A percentile compares a stretch with the other conserved stretches of the same genome.
Evolutionary conservation across 1,140 invertebrate genomes (phyloP).

Genomic region (Wasmannia auropunctata): DNA sequence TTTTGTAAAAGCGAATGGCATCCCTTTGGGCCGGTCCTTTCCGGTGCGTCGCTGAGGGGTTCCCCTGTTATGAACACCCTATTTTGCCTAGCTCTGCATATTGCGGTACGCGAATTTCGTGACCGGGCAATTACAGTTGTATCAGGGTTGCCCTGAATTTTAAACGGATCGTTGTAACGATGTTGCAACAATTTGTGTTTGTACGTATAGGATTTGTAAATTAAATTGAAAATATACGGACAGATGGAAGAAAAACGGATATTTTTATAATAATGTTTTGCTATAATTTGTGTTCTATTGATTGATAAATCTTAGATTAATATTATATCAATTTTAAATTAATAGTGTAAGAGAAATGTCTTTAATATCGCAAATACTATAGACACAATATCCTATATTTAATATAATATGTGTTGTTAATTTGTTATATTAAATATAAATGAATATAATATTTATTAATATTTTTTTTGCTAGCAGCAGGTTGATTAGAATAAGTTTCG

Average conservation of each 20-base stretch:
- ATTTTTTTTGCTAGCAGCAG: not conserved
- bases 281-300: not conserved
- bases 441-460: not conserved
- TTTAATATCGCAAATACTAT: too few relatives aligned
- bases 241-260: not conserved
- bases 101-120: not conserved
- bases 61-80: constrained; percentile 17
- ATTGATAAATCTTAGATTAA: not conserved
- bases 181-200: not conserved
- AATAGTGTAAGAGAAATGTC: too few relatives aligned
- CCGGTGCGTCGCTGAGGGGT: not conserved
- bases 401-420: too few relatives aligned
- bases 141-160: not conserved
- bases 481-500: not conserved
- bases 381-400: too few relatives aligned
- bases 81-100: constrained; percentile 10
- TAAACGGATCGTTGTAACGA: not conserved
- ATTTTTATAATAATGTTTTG: not conserved
- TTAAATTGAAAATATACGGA: not conserved
- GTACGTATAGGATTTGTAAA: not conserved
- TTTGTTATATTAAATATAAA: too few relatives aligned
- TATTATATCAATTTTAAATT: not conserved
- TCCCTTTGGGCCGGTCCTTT: constrained; percentile 30
- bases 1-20: constrained; percentile 36
- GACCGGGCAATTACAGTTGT: constrained; percentile 14